Evolutionary conservation across 2,113 vertebrate species (phyloP), one percentile per base, ranked within the genome.

Genomic region (Semnopithecus entellus): DNA sequence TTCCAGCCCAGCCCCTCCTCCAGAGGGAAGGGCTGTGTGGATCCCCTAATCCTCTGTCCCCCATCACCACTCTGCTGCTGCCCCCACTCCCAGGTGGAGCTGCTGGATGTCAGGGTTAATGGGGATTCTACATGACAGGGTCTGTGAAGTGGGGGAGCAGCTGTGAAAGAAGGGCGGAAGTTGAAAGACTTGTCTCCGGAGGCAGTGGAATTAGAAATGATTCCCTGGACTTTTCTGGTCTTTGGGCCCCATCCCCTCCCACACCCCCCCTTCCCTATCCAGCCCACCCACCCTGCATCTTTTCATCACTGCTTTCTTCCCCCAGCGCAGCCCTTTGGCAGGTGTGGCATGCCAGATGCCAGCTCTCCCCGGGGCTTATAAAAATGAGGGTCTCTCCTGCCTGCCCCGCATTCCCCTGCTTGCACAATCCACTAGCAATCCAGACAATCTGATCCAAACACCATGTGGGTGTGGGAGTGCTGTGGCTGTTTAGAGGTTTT

Each of bases 111-210:
- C 97, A 81, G 95, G 90, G 87, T 93, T 97, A 96, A 97, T 52
- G 86, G 89, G 88, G 97, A 97, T 97, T 80, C 94, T 87, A 52
- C 55, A 9, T 96, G 98, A 97, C 95, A 96, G 97, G 89, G 97
- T 94, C 96, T 96, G 96, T 94, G 96, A 98, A 96, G 93, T 97
- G 79, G 73, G 97, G 98, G 94, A 18, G 59, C 59, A 48, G 73
- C 95, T 97, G 89, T 95, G 93, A 95, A 96, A 59, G 66, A 35
- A 90, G 89, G 86, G 92, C 93, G 76, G 94, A 96, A 68, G 66
- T 79, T 95, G 96, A 98, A 98, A 98, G 97, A 61, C 64, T 94
- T 82, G n/a, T 73, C 70, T 91, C 64, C 38, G 0, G 66, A 20
- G 68, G 73, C 25, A 18, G 6, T 45, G 48, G 82, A 81, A 86